A percentile compares a stretch with the other conserved stretches of the same genome.
phyloP scores from a whole-genome alignment of 2,113 vertebrate genomes.

The cat (Felis catus) region F.catus_Fca126_mat1.0 CM031414.1:122773501-122774000 shows the following conservation, averaged over 20 bases:
- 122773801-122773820: background rate
- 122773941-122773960: background rate
- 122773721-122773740: background rate
- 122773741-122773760: background rate
- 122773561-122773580: background rate
- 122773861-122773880: background rate
- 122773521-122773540: background rate
- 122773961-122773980: background rate
- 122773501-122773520: background rate
- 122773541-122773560: background rate
- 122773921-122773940: background rate
- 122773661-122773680: background rate
- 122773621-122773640: background rate
- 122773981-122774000: background rate
- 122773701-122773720: background rate
- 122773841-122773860: background rate
- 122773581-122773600: background rate
- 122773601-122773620: background rate
- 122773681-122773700: background rate
- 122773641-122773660: background rate
- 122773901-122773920: background rate
- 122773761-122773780: background rate
- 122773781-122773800: background rate
- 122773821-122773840: background rate
- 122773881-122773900: background rate